Conservation (phyloP, 2,797 vertebrate genomes). For the Eleutherodactylus coqui region DNA sequence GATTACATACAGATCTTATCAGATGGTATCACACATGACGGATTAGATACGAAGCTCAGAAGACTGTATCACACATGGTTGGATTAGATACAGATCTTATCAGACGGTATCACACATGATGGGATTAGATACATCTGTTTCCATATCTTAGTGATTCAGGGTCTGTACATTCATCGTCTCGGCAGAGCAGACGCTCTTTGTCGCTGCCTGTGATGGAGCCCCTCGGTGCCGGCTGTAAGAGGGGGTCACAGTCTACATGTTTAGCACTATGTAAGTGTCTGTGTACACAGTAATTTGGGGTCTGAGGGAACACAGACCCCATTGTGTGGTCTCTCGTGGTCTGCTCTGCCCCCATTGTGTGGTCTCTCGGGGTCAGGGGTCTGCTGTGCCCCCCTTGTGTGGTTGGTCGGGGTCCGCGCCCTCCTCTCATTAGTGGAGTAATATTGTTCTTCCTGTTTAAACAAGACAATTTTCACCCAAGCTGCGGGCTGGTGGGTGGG, state of each 20-base stretch:
- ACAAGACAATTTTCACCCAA: background rate
- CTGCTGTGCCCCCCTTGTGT: too few species aligned
- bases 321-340: background rate
- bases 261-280: background rate
- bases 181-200: background rate
- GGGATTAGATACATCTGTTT: background rate
- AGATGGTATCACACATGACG: too few species aligned
- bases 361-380: background rate
- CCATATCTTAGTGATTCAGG: too few species aligned
- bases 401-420: background rate
- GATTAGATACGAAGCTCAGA: background rate
- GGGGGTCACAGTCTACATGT: background rate
- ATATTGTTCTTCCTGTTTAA: constrained; percentile 41
- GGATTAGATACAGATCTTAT: background rate
- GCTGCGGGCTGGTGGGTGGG: background rate
- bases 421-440: background rate
- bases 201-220: background rate
- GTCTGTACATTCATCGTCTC: too few species aligned
- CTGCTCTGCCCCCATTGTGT: too few species aligned
- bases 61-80: background rate
- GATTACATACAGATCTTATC: background rate
- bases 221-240: background rate
- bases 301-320: constrained; percentile 20
- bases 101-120: background rate
- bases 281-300: constrained; percentile 26